These are phyloP conservation scores for Diprion similis DNA, from an alignment of 1,140 invertebrate genomes.

Conservation along the genomic window DNA sequence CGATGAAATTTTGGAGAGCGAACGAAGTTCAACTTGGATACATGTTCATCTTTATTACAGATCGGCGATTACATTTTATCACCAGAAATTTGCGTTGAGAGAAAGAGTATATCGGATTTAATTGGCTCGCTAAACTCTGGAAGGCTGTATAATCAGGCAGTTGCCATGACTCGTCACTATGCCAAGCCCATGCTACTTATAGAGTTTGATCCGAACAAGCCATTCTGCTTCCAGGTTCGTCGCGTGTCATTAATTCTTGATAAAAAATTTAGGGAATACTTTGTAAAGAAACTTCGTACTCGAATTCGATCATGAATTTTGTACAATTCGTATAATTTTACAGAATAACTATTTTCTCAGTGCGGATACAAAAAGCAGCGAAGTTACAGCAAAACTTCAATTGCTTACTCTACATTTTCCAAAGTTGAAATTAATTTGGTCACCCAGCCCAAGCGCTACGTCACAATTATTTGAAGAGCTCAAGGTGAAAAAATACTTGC, in stretches of 20 bases:
- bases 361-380: slow-evolving; percentile 75
- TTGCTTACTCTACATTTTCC: slow-evolving; percentile 96
- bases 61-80: slow-evolving; percentile 98
- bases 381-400: slow-evolving; percentile 84
- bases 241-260: slow-evolving; percentile 18
- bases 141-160: slow-evolving; percentile 93
- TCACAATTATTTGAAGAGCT: slow-evolving; percentile 94
- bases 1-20: slow-evolving; percentile 15
- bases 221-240: slow-evolving; percentile 85
- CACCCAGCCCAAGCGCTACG: slow-evolving; percentile 91
- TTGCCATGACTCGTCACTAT: slow-evolving; percentile 89
- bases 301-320: not conserved
- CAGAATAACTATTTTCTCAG: slow-evolving; percentile 83
- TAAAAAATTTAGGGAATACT: slow-evolving; percentile 15
- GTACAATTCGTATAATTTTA: slow-evolving; percentile 35
- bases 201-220: slow-evolving; percentile 95
- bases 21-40: slow-evolving; percentile 14
- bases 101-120: slow-evolving; percentile 97
- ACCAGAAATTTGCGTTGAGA: slow-evolving; percentile 94
- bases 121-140: slow-evolving; percentile 96
- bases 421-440: slow-evolving; percentile 91
- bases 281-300: not conserved
- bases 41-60: slow-evolving; percentile 56
- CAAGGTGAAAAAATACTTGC: slow-evolving; percentile 61
- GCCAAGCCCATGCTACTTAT: slow-evolving; percentile 91